Evolutionary conservation across 2,113 vertebrate species (phyloP).

Genomic region (Barbus barbus): DNA sequence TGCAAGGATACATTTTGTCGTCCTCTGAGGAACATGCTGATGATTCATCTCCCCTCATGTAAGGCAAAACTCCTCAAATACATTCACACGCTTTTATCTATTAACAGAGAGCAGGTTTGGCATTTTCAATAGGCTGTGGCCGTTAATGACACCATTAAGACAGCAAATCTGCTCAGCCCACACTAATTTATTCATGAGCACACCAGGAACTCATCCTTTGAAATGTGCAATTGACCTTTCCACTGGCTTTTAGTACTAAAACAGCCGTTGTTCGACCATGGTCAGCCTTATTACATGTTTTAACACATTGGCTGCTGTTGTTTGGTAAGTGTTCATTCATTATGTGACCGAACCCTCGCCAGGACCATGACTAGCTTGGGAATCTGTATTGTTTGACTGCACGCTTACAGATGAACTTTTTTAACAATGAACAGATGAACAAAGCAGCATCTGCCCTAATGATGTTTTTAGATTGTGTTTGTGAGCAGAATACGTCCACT

Average conservation of each 20-base stretch:
- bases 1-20: background rate
- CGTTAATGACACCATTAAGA: slow-evolving; percentile 58
- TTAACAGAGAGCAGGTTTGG: slow-evolving; percentile 49
- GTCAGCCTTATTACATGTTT: slow-evolving; percentile 29
- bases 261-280: slow-evolving; percentile 26
- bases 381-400: background rate
- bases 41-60: slow-evolving; percentile 10
- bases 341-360: background rate
- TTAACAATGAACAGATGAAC: slow-evolving; percentile 16
- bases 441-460: background rate
- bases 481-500: slow-evolving; percentile 19
- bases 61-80: slow-evolving; percentile 28
- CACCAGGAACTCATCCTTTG: slow-evolving; percentile 53
- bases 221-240: slow-evolving; percentile 61
- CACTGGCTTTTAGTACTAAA: slow-evolving; percentile 46
- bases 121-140: slow-evolving; percentile 51
- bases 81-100: slow-evolving; percentile 42
- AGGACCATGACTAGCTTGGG: background rate
- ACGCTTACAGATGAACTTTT: background rate
- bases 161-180: slow-evolving; percentile 51
- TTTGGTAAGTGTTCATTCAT: slow-evolving; percentile 12
- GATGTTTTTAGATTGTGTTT: slow-evolving; percentile 18
- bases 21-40: background rate
- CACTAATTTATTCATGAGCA: slow-evolving; percentile 61
- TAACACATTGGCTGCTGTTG: slow-evolving; percentile 40